Conservation (phyloP, 2,888 invertebrate genomes). For the Clitarchus hookeri region DNA sequence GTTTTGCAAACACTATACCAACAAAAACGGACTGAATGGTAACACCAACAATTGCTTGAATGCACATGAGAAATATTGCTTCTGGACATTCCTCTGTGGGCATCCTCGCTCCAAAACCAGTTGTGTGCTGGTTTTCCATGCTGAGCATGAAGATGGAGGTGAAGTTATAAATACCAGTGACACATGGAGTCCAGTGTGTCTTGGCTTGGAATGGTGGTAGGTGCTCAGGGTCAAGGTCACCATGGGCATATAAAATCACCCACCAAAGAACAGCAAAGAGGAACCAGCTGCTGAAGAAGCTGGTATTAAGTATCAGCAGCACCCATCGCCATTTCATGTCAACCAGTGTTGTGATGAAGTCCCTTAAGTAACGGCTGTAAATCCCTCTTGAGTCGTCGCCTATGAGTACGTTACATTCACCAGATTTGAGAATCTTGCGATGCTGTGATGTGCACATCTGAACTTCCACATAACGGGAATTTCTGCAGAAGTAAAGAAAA, state of each 20-base stretch:
- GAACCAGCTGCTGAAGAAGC: constrained; percentile 76
- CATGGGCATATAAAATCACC: constrained; percentile 73
- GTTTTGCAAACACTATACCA: constrained; percentile 58
- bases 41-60: constrained; percentile 73
- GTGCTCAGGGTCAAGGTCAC: constrained; percentile 71
- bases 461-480: constrained; percentile 15
- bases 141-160: constrained; percentile 75
- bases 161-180: constrained; percentile 59
- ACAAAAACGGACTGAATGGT: constrained; percentile 58
- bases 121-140: constrained; percentile 84
- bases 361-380: background rate
- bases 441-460: background rate
- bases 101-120: constrained; percentile 81
- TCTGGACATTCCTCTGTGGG: constrained; percentile 85
- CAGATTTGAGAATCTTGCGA: constrained; percentile 15
- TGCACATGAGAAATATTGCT: constrained; percentile 78
- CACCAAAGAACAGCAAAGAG: constrained; percentile 80
- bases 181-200: constrained; percentile 55
- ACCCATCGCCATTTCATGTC: constrained; percentile 77
- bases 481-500: background rate
- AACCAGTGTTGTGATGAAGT: constrained; percentile 60
- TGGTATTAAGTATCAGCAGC: constrained; percentile 63
- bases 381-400: background rate
- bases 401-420: background rate
- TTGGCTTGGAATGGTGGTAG: constrained; percentile 44